Evolutionary conservation across 2,797 vertebrate genomes (phyloP).

Genomic region (Pangasius macronema): DNA sequence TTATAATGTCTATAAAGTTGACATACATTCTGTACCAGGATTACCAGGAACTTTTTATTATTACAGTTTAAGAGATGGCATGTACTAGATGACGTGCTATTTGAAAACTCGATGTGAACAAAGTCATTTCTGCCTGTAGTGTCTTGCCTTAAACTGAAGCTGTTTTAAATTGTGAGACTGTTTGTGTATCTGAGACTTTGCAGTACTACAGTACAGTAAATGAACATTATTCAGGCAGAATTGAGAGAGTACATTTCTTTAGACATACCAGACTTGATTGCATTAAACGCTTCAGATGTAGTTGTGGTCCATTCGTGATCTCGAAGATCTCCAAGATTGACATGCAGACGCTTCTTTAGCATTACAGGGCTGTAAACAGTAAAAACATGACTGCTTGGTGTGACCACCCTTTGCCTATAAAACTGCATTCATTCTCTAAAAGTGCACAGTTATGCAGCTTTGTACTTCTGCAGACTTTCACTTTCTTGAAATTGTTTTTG

Average conservation of each 20-base stretch:
- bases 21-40: too few relatives aligned
- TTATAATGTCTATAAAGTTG: too few relatives aligned
- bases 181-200: neutral
- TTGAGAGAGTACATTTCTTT: neutral
- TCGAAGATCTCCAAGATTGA: constrained; percentile 46
- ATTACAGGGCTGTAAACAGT: constrained; percentile 36
- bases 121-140: neutral
- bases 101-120: neutral
- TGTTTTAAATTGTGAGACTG: neutral
- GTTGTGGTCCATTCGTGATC: constrained; percentile 51
- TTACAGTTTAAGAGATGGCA: neutral
- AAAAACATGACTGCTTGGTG: neutral
- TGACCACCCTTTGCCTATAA: too few relatives aligned
- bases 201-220: neutral
- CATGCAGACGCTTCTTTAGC: constrained; percentile 41
- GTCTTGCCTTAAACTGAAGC: too few relatives aligned
- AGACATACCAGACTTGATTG: constrained; percentile 42
- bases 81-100: neutral
- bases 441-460: too few relatives aligned
- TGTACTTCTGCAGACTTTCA: too few relatives aligned
- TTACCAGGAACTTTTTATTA: neutral
- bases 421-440: too few relatives aligned
- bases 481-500: too few relatives aligned
- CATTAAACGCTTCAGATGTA: constrained; percentile 54
- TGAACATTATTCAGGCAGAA: neutral